Evolutionary conservation across 2,888 invertebrate genomes (phyloP).

Genomic region (Ormia ochracea): DNA sequence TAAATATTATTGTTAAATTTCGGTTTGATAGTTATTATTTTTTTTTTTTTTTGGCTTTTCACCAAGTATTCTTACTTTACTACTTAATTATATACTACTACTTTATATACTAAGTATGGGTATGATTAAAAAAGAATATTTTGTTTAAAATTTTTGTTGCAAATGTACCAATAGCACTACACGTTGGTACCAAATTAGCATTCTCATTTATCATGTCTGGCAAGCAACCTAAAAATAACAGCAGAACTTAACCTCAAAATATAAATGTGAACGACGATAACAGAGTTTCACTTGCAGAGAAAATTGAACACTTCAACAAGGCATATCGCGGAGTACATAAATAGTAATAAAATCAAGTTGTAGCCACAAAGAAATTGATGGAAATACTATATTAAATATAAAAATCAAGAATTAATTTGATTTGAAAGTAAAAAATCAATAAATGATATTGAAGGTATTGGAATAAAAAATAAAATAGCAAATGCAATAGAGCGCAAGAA

Average conservation of each 20-base stretch:
- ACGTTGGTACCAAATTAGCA: too few species aligned
- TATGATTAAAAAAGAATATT: too few species aligned
- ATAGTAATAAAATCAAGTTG: conserved; percentile 19
- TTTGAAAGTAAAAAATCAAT: background rate
- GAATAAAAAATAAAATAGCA: background rate
- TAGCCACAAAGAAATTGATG: background rate
- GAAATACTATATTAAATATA: background rate
- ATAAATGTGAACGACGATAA: conserved; percentile 60
- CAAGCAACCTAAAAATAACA: background rate
- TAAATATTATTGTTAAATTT: too few species aligned
- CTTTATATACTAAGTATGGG: too few species aligned
- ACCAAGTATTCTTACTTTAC: too few species aligned
- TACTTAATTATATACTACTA: too few species aligned
- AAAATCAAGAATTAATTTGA: background rate
- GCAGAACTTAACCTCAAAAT: conserved; percentile 63
- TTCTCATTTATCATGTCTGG: too few species aligned
- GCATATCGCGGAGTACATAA: background rate
- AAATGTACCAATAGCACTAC: too few species aligned
- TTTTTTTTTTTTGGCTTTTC: too few species aligned
- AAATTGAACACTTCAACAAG: conserved; percentile 32
- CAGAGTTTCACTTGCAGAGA: conserved; percentile 36
- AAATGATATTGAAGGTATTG: conserved; percentile 7
- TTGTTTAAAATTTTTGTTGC: too few species aligned
- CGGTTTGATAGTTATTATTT: too few species aligned
- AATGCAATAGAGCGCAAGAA: background rate